Evolutionary conservation across 2,888 invertebrate species (phyloP), one percentile per base, ranked within the genome.

Genomic region (Caenorhabditis angaria): DNA sequence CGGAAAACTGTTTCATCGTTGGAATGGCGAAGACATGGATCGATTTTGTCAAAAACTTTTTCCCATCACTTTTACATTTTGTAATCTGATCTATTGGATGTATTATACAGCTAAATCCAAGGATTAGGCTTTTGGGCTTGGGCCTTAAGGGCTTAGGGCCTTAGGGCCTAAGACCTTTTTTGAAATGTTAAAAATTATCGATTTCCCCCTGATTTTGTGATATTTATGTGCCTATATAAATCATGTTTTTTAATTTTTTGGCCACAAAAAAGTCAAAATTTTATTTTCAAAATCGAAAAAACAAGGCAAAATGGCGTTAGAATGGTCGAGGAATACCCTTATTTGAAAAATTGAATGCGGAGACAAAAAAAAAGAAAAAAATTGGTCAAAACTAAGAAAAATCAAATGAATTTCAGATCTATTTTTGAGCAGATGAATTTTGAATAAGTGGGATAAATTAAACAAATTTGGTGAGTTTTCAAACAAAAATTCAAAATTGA

Each of bases 11-110:
- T 85, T 85, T 65, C 74, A 80, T 55, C 81, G 81, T 50, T 85
- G 85, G 85, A 83, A 80, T 12, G 85, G 85, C 48, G 85, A 85
- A 58, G 85, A 85, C 67, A 76, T 85, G 83, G 85, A 85, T 57
- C 70, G 78, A 65, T 85, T 86, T 62, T 85, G 85, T 61, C 85
- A 84, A 55, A 86, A 86, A 66, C 70, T 82, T 0, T 86, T 86
- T 63, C 86, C 86, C 20, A 78, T 86, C 56, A 82, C 83, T 24
- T 86, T 86, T 75, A 83, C 82, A 28, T 71, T 85, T 50, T 76
- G 76, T 68, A 86, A 86, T 69, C 75, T 84, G 22, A 79, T 84
- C 67, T 86, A 85, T 70, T 86, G 85, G 85, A 82, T 84, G 81
- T 84, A 83, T 64, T 82, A 82, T 65, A 82, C 84, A 27, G 82